Evolutionary conservation across 2,888 invertebrate species (phyloP), one percentile per base, ranked within the genome.

Genomic region (Drosophila buzzatii): DNA sequence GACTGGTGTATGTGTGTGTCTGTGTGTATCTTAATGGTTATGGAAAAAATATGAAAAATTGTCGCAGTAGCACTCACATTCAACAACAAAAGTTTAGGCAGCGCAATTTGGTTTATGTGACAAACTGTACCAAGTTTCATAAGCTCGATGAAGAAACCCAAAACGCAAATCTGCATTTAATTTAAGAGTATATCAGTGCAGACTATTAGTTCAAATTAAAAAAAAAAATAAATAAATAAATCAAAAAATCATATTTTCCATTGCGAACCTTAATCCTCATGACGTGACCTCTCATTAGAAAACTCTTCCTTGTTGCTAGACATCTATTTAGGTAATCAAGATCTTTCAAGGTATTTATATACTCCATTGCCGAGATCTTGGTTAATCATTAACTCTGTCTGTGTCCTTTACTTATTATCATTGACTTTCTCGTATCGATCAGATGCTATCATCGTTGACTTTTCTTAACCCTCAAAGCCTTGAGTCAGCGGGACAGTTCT

Each of bases 41-140:
- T 90, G 84, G 87, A 83, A 90, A 90, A 89, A 82, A 84, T 85
- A 90, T 82, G 89, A 80, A 72, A 82, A 76, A 73, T 74, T 70
- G 73, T 79, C 58, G 58, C 62, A 57, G 67, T 75, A 56, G 63
- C 79, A 69, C 56, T 70, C 56, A 33, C 55, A 60, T 62, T 71
- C 71, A 74, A 74, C 71, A 74, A 76, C 80, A 80, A 80, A 73
- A 88, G 83, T 78, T 85, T 85, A 85, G 78, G 68, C 67, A 68
- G 62, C 70, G 61, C 71, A 76, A 74, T 79, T 79, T 76, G 70
- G 52, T 73, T 68, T 64, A 39, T 68, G 73, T 67, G 62, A 39
- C 49, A 51, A 79, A 84, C 84, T 88, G 89, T 85, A 88, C 84
- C 79, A 81, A 71, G 37, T 61, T 59, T 27, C 10, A 51, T 7